A percentile compares a stretch with the other conserved stretches of the same genome.
These are phyloP conservation scores for Drosophila aff. DNA, from an alignment of 1,140 invertebrate genomes.

Conservation along the genomic window DNA sequence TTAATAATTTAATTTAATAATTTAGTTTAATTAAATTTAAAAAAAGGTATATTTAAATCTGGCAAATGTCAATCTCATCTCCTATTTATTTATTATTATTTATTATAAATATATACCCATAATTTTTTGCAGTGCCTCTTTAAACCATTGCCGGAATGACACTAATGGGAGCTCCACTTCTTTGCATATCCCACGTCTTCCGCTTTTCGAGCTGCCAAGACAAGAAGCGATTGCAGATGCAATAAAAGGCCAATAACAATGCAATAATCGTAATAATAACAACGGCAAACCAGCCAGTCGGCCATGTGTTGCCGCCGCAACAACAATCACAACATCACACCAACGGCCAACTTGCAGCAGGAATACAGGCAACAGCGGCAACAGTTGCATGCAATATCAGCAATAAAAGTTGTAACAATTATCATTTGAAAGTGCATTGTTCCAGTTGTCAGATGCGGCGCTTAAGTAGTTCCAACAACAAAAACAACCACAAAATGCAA, in stretches of 20 bases:
- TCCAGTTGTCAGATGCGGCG: conserved; percentile 68
- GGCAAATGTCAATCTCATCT: background rate
- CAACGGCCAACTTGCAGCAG: conserved; percentile 9
- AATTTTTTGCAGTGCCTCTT: conserved; percentile 30
- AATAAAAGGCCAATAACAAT: conserved; percentile 83
- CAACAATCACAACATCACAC: conserved; percentile 17
- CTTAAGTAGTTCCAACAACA: conserved; percentile 56
- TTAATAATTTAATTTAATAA: too few species aligned
- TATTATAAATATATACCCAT: too few species aligned
- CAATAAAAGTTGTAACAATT: conserved; percentile 83
- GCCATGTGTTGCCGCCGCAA: conserved; percentile 59
- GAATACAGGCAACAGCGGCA: conserved; percentile 33
- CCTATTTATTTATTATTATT: too few species aligned
- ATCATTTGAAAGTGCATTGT: conserved; percentile 83
- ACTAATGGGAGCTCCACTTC: conserved; percentile 45
- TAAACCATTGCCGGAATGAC: conserved; percentile 57
- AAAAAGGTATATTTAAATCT: background rate
- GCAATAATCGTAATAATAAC: conserved; percentile 82
- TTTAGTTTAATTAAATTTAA: too few species aligned
- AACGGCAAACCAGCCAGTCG: conserved; percentile 66
- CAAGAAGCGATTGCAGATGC: conserved; percentile 67
- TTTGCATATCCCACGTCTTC: conserved; percentile 41
- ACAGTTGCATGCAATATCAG: conserved; percentile 74
- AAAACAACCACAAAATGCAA: conserved; percentile 22
- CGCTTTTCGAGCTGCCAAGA: conserved; percentile 45